A percentile compares a stretch with the other conserved stretches of the same genome.
These are phyloP conservation scores for Euura saliciscinereae DNA, from an alignment of 1,140 invertebrate genomes.

Conservation along the genomic window DNA sequence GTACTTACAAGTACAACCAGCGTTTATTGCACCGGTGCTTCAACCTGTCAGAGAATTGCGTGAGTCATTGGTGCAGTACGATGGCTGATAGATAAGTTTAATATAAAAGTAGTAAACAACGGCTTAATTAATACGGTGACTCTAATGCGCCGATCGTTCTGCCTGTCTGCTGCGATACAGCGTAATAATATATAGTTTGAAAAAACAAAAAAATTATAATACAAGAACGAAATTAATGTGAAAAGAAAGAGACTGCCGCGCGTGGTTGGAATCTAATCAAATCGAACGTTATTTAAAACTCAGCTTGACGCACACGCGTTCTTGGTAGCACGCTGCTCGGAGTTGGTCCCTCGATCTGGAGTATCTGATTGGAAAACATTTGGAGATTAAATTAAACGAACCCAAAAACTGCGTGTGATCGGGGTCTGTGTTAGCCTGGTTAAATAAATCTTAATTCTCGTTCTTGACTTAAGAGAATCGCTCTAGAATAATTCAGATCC, in stretches of 20 bases:
- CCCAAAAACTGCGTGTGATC: neutral
- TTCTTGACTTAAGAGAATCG: no score
- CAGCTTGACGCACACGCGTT: neutral
- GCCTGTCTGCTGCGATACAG: neutral
- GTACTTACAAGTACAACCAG: neutral
- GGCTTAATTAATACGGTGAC: conserved; percentile 2
- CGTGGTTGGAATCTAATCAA: neutral
- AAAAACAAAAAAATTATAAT: no score
- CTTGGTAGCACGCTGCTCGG: neutral
- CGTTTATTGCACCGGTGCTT: conserved; percentile 7
- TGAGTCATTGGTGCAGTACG: neutral
- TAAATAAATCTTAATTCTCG: neutral
- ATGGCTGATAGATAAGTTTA: conserved; percentile 8
- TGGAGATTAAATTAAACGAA: conserved; percentile 1
- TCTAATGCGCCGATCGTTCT: neutral
- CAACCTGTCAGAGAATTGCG: neutral
- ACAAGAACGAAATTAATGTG: no score
- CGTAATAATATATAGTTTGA: no score
- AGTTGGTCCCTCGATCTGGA: neutral
- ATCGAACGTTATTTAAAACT: conserved; percentile 3
- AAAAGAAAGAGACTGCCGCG: no score
- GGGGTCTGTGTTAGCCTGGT: neutral
- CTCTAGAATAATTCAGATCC: no score
- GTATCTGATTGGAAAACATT: conserved; percentile 5
- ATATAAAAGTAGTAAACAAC: conserved; percentile 6